Base-by-base conservation (phyloP, 2,113 vertebrate species). In the Hydrochoerus hydrochaeris region DNA sequence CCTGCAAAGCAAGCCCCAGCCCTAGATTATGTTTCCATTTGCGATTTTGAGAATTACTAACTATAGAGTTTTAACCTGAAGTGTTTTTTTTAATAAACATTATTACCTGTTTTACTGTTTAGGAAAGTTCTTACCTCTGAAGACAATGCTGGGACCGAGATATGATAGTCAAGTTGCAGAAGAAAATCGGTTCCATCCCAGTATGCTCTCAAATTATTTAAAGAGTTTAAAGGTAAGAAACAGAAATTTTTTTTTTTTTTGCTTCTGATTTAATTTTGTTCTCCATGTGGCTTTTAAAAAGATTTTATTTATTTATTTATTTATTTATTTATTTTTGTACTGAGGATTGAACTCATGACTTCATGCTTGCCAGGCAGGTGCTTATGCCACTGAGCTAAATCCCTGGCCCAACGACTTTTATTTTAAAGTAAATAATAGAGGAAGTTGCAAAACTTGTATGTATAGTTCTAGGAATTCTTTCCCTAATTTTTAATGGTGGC, bases 81-180 rank as follows among this genome's bases (percentile, higher is more conserved):
- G 35, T 73, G 57, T 71, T 93, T 91, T 95, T 3, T n/a, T 97
- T 97, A 96, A 82, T 92, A 85, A 88, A 96, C 95, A 90, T 90
- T 96, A 22, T 96, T 95, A 83, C 58, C 8, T 10, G 57, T 95
- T 22, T 97, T 94, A 65, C 94, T 97, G 87, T 96, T n/a, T 90
- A 99, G 99, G 98, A 89, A 99, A 99, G 98, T 99, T 99, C 98
- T 98, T 99, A 98, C 99, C 99, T 67, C 98, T 99, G 99, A 99
- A 99, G 99, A 99, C 99, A 17, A 99, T 99, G 99, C 97, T 99
- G 97, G 99, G 99, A 97, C 99, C 99, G 97, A 99, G 99, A 98
- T 99, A 99, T 26, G 99, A 99, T 96, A 99, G 99, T 90, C 99
- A 99, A 94, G 99, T 99, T 97, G 99, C 99, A 87, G 99, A 99